Evolutionary conservation across 1,140 invertebrate genomes (phyloP).

Genomic region (Anthonomus grandis): DNA sequence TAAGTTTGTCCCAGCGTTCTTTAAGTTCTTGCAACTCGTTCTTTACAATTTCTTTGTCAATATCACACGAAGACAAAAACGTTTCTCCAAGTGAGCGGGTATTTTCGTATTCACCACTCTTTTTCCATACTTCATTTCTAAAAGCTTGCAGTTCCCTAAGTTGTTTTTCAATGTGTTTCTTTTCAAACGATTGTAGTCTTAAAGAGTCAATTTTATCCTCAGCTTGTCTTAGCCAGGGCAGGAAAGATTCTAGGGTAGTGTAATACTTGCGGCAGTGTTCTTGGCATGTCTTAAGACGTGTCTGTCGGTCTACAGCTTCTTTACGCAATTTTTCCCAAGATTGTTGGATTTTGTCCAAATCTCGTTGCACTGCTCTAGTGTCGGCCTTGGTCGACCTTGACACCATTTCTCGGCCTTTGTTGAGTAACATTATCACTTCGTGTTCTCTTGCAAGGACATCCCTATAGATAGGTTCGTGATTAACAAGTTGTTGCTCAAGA

Average conservation of each 20-base stretch:
- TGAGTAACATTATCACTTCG: slow-evolving; percentile 90
- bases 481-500: slow-evolving; percentile 80
- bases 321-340: slow-evolving; percentile 88
- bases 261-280: slow-evolving; percentile 92
- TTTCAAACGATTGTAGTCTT: slow-evolving; percentile 76
- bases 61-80: slow-evolving; percentile 80
- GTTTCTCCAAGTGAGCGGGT: slow-evolving; percentile 80
- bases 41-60: slow-evolving; percentile 86
- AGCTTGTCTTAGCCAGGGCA: slow-evolving; percentile 82
- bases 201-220: slow-evolving; percentile 81
- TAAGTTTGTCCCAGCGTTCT: slow-evolving; percentile 85
- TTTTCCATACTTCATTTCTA: slow-evolving; percentile 88
- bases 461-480: slow-evolving; percentile 85
- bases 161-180: slow-evolving; percentile 84
- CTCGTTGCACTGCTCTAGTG: slow-evolving; percentile 56
- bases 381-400: slow-evolving; percentile 58
- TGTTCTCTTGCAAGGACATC: slow-evolving; percentile 88
- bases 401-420: slow-evolving; percentile 80
- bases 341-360: slow-evolving; percentile 81
- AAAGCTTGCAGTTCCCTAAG: slow-evolving; percentile 85
- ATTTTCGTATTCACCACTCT: slow-evolving; percentile 88
- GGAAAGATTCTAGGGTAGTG: slow-evolving; percentile 76
- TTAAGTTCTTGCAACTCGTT: slow-evolving; percentile 77
- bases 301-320: slow-evolving; percentile 79
- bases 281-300: slow-evolving; percentile 77